Conservation (phyloP, 2,113 vertebrate species). For the Glaucomys volans region DNA sequence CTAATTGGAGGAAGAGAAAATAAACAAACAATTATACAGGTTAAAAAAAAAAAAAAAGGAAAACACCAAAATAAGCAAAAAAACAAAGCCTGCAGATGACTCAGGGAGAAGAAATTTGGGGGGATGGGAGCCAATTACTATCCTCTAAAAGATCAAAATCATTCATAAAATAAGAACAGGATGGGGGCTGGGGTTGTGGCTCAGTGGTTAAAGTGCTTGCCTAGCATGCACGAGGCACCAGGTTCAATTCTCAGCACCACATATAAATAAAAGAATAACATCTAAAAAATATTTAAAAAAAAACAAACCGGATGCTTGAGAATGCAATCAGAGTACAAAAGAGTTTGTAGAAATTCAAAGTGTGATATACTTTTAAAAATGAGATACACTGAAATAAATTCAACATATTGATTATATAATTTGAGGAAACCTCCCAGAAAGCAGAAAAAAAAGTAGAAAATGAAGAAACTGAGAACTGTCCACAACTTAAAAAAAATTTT, state of each 20-base stretch:
- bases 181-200: too few relatives aligned
- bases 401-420: background rate
- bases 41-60: too few relatives aligned
- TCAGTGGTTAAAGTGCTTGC: too few relatives aligned
- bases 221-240: too few relatives aligned
- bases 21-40: too few relatives aligned
- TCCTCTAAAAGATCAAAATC: background rate
- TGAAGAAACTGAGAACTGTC: background rate
- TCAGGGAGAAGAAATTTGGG: background rate
- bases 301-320: background rate
- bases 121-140: background rate
- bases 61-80: background rate
- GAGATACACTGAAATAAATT: background rate
- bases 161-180: slow-evolving; percentile 11
- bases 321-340: background rate
- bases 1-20: too few relatives aligned
- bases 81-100: background rate
- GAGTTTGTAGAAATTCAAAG: background rate
- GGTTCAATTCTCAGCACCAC: too few relatives aligned
- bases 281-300: too few relatives aligned
- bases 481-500: too few relatives aligned
- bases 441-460: background rate
- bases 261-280: too few relatives aligned
- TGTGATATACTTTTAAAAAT: background rate
- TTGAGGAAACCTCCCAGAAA: background rate